Evolutionary conservation across 2,888 invertebrate genomes (phyloP), one percentile per base, ranked within the genome.

Genomic region (Chirona hameri): DNA sequence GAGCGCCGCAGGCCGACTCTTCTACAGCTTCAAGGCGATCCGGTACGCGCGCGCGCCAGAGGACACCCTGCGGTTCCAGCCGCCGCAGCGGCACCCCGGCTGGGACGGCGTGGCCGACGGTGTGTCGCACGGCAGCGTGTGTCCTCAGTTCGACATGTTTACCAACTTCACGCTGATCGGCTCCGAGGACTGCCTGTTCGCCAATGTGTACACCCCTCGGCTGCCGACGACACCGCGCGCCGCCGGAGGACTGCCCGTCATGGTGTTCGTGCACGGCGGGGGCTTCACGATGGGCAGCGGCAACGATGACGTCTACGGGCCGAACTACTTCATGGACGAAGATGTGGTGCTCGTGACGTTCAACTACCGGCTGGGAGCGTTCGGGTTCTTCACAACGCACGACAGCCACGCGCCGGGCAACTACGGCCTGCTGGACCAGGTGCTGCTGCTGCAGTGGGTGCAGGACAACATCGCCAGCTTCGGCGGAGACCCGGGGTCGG

Each of bases 341-440:
- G 84, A 83, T 57, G 81, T 85, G 15, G 81, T 85, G 31, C 81
- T 85, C 14, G 85, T 85, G 10, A 83, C 84, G 29, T 80, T 84
- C 80, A 84, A 85, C 39, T 85, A 85, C 60, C 65, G 85, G 24
- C 60, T 85, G 4, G 84, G 84, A 24, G 65, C 79, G 48, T 60
- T 82, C 83, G 86, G 86, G 31, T 86, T 86, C 55, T 86, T 85
- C 82, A 85, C 85, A 10, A 55, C 86, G 81, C 79, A 84, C 31
- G 84, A 82, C 21, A 85, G 84, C 24, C 82, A 84, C 12, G 84
- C 84, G 18, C 86, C 86, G 14, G 85, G 86, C 81, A 86, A 86
- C 83, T 85, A 85, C 86, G 86, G 84, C 83, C 60, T 88, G 87
- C 86, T 88, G 86, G 88, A 88, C 87, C 84, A 85, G 84, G 76